Conservation (phyloP, 2,797 vertebrate genomes). For the Rousettus madagascariensis region DNA sequence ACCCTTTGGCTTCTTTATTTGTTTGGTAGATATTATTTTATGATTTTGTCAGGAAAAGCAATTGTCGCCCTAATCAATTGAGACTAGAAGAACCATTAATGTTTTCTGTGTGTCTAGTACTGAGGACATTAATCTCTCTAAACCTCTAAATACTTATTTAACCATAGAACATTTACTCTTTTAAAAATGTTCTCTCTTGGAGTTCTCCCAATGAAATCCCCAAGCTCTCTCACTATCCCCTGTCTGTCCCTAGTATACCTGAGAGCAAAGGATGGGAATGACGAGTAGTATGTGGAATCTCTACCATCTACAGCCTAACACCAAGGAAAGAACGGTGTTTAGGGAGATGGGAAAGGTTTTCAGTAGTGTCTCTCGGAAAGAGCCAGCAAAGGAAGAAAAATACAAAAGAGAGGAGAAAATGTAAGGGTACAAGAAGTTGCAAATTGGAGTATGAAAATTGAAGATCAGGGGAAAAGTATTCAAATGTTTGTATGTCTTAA, state of each 20-base stretch:
- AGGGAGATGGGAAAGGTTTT: neutral
- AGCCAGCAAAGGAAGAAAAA: neutral
- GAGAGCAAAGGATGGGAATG: neutral
- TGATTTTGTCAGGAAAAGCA: slow-evolving; percentile 19
- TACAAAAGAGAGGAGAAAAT: neutral
- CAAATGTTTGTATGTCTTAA: neutral
- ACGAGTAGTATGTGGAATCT: neutral
- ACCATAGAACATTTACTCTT: neutral
- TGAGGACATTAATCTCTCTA: neutral
- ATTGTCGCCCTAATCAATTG: neutral
- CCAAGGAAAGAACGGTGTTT: neutral
- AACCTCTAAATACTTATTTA: neutral
- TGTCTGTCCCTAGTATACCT: neutral
- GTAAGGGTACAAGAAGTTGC: neutral
- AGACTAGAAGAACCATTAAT: neutral
- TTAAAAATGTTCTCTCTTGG: neutral
- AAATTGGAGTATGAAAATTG: neutral
- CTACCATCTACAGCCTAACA: neutral
- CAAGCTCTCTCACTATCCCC: neutral
- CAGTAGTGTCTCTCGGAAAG: neutral
- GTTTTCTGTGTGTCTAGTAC: neutral
- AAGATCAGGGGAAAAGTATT: neutral
- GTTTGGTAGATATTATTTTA: slow-evolving; percentile 10
- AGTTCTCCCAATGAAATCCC: neutral
- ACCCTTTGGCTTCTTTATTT: neutral